These are phyloP conservation scores for Hippocampus comes DNA, from an alignment of 2,113 vertebrate species.

Conservation along the genomic window DNA sequence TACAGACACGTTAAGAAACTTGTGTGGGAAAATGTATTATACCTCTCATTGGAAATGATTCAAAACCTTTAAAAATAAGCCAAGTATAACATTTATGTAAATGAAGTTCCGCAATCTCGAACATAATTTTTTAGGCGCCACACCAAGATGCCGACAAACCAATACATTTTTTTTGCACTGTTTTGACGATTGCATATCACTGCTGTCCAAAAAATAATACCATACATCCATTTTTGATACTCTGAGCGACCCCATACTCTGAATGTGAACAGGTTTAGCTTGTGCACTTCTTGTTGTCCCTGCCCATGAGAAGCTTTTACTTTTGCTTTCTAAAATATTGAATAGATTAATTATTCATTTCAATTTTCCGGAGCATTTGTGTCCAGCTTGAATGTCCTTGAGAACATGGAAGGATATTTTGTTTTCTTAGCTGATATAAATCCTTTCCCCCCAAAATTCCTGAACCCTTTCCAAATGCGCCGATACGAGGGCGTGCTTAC, in stretches of 20 bases:
- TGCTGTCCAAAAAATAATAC: not conserved
- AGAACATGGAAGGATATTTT: conserved; percentile 4
- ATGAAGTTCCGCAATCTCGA: too few relatives aligned
- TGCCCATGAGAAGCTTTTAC: not conserved
- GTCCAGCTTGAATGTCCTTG: conserved; percentile 9
- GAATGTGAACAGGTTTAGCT: not conserved
- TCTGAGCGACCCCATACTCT: not conserved
- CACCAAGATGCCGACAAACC: too few relatives aligned
- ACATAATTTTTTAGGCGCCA: too few relatives aligned
- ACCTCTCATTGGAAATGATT: too few relatives aligned
- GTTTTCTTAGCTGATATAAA: not conserved
- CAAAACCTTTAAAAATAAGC: too few relatives aligned
- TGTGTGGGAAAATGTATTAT: too few relatives aligned
- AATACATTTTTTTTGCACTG: too few relatives aligned
- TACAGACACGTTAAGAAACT: too few relatives aligned
- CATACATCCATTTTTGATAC: not conserved
- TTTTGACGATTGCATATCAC: too few relatives aligned
- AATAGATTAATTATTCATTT: conserved; percentile 16
- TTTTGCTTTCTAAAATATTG: conserved; percentile 1
- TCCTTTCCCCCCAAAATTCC: not conserved
- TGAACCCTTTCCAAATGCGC: not conserved
- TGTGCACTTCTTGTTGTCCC: conserved; percentile 8
- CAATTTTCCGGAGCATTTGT: conserved; percentile 1
- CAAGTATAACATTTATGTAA: too few relatives aligned
- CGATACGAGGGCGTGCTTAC: not conserved